Evolutionary conservation across 2,797 vertebrate genomes (phyloP).

Genomic region (Enteromius trimaculatus): DNA sequence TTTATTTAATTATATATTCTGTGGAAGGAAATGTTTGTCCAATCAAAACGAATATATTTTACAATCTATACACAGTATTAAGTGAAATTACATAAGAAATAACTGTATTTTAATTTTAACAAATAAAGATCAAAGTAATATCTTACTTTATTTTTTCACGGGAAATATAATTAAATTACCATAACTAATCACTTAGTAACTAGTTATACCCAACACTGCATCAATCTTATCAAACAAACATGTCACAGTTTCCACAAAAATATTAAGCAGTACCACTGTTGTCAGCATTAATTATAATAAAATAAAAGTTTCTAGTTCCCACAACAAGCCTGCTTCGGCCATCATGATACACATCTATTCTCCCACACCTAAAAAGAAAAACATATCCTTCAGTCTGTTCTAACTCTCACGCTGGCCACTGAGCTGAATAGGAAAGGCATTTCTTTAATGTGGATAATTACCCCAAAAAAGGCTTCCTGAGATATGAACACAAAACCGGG

Average conservation of each 20-base stretch:
- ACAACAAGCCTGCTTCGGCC: constrained; percentile 25
- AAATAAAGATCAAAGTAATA: too few relatives aligned
- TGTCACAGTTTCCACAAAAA: neutral
- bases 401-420: constrained; percentile 51
- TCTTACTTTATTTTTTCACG: too few relatives aligned
- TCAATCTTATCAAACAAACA: neutral
- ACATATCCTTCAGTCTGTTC: constrained; percentile 32
- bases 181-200: too few relatives aligned
- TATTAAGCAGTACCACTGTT: constrained; percentile 1
- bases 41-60: too few relatives aligned
- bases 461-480: constrained; percentile 57
- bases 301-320: constrained; percentile 39
- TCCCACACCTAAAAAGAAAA: constrained; percentile 47
- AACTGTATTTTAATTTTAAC: too few relatives aligned
- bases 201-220: too few relatives aligned
- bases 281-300: neutral
- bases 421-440: constrained; percentile 60
- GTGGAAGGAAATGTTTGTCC: too few relatives aligned
- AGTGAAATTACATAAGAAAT: too few relatives aligned
- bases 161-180: too few relatives aligned
- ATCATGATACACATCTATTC: constrained; percentile 54
- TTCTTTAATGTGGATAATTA: constrained; percentile 65
- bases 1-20: too few relatives aligned
- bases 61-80: too few relatives aligned
- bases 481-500: constrained; percentile 52